These are phyloP conservation scores for Antechinus flavipes DNA, from an alignment of 2,113 vertebrate species.

Conservation along the genomic window DNA sequence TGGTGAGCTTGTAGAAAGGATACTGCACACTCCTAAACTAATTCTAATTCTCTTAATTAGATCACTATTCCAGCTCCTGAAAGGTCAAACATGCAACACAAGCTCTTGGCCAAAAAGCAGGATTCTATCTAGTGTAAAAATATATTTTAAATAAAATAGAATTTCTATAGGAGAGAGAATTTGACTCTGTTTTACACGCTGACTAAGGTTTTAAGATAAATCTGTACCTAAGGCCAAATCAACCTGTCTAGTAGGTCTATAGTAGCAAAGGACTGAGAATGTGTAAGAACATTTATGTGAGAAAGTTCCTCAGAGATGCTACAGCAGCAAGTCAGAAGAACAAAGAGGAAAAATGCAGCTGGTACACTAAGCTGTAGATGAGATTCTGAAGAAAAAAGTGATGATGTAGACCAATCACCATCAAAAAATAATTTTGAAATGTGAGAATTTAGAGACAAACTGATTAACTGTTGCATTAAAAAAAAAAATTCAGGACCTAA, in stretches of 20 bases:
- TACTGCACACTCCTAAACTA: slow-evolving; percentile 64
- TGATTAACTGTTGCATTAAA: slow-evolving; percentile 66
- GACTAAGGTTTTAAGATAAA: slow-evolving; percentile 60
- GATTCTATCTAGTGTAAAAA: slow-evolving; percentile 83
- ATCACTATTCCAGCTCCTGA: slow-evolving; percentile 77
- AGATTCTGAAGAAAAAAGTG: slow-evolving; percentile 31
- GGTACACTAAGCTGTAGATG: neutral
- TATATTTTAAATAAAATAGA: slow-evolving; percentile 84
- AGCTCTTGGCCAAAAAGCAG: slow-evolving; percentile 80
- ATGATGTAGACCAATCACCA: neutral
- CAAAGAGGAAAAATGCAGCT: neutral
- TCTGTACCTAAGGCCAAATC: slow-evolving; percentile 63
- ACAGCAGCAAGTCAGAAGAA: slow-evolving; percentile 61
- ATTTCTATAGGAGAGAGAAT: slow-evolving; percentile 81
- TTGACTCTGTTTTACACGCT: slow-evolving; percentile 65
- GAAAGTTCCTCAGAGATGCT: slow-evolving; percentile 54
- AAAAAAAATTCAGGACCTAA: slow-evolving; percentile 35
- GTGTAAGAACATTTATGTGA: slow-evolving; percentile 69
- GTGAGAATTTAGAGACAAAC: slow-evolving; percentile 57
- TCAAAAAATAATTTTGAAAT: slow-evolving; percentile 47
- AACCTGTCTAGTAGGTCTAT: slow-evolving; percentile 45
- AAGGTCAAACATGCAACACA: slow-evolving; percentile 81
- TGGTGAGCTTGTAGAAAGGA: slow-evolving; percentile 22
- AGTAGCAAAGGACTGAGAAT: slow-evolving; percentile 56
- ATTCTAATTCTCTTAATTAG: slow-evolving; percentile 71